Evolutionary conservation across 2,888 invertebrate species (phyloP), one percentile per base, ranked within the genome.

Genomic region (Brachylomia viminalis): DNA sequence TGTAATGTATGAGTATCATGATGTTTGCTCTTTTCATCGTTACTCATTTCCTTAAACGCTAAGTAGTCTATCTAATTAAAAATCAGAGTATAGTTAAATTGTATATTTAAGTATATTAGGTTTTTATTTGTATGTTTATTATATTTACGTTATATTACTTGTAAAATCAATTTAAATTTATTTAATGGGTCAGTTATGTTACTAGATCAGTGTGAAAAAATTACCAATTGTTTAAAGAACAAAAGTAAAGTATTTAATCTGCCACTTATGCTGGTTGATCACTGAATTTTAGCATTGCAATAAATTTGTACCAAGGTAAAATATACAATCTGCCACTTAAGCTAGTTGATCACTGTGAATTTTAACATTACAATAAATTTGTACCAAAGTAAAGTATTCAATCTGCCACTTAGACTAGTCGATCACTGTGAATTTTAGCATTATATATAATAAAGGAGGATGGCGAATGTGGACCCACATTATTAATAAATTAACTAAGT

Each of bases 1-100:
- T n/a, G n/a, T n/a, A n/a, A n/a, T n/a, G n/a, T n/a, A n/a, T 67
- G 52, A 52, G 66, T 82, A 89, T 76, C 72, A 30, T 67, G 23
- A 62, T 72, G 61, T 61, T 59, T 58, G 42, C 45, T 61, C 27
- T 56, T 42, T 56, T 72, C 62, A 23, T 72, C 65, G 42, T 58
- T 38, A 27, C 69, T 76, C 30, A 66, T 49, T 66, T 66, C 66
- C 49, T 49, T 66, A 33, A 33, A 49, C 27, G 66, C 67, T 38
- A 67, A 20, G 30, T 76, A 90, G n/a, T 54, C 54, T 54, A 54
- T 54, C 54, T 54, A 11, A n/a, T 23, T 54, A 54, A n/a, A 54
- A 54, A 54, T 54, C n/a, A 54, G n/a, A n/a, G n/a, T 54, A n/a
- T 54, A 54, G 54, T 54, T 54, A 54, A 54, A 54, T 54, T 54